These are phyloP conservation scores for Bombus pascuorum DNA, from an alignment of 1,140 invertebrate species.

Conservation along the genomic window DNA sequence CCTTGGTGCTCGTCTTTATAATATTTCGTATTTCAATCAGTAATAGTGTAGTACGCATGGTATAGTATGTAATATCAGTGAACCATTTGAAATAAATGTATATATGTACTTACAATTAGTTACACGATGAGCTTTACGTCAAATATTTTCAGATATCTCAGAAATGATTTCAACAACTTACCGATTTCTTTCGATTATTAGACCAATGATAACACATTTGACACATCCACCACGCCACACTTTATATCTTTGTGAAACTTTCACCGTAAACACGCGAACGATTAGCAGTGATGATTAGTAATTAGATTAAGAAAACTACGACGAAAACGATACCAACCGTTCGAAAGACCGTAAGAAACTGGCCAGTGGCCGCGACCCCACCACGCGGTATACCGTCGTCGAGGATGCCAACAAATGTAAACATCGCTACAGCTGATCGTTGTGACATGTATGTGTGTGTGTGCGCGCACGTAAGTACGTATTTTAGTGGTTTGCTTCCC, in stretches of 20 bases:
- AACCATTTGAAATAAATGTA: neutral
- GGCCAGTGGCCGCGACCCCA: slow-evolving; percentile 66
- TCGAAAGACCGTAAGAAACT: slow-evolving; percentile 68
- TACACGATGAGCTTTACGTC: no score
- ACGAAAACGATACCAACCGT: slow-evolving; percentile 21
- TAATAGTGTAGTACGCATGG: neutral
- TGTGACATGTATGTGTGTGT: neutral
- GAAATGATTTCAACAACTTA: neutral
- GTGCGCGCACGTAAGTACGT: neutral
- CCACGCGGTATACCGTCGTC: slow-evolving; percentile 57
- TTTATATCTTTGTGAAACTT: slow-evolving; percentile 18
- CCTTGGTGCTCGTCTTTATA: neutral
- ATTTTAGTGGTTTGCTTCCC: slow-evolving; percentile 10
- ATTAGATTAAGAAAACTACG: slow-evolving; percentile 18
- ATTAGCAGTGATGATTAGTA: neutral
- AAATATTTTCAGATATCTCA: neutral
- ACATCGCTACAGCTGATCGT: slow-evolving; percentile 69
- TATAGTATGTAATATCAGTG: neutral
- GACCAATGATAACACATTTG: slow-evolving; percentile 22
- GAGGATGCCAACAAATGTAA: slow-evolving; percentile 68
- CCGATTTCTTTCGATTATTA: slow-evolving; percentile 7
- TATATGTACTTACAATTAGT: neutral
- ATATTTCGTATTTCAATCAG: neutral
- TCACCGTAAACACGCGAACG: slow-evolving; percentile 31
- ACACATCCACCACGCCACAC: neutral